phyloP scores from a whole-genome alignment of 2,888 invertebrate genomes.

The Limnephilus auricula region DNA sequence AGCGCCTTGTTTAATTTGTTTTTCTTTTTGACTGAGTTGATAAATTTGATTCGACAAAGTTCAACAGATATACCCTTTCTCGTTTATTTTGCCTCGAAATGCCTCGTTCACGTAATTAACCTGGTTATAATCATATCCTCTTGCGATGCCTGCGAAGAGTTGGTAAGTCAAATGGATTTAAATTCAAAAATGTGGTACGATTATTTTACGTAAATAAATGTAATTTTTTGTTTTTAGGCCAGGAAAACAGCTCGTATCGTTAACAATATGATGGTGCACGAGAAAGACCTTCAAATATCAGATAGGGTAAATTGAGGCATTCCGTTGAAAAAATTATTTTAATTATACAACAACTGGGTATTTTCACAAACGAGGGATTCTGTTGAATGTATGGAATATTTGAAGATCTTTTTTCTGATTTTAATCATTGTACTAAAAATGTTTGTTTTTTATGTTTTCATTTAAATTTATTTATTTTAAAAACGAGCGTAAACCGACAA shows the following conservation, averaged over 20 bases:
- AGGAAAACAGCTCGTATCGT: background rate
- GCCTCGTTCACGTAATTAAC: background rate
- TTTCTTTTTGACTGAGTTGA: background rate
- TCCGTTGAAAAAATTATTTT: background rate
- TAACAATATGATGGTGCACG: background rate
- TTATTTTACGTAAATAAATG: background rate
- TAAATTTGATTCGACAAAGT: background rate
- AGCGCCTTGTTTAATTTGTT: background rate
- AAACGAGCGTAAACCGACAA: too few species aligned
- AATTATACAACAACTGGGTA: too few species aligned
- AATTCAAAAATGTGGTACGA: background rate
- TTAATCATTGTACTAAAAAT: too few species aligned
- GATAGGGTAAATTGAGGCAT: background rate
- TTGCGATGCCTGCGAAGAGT: background rate
- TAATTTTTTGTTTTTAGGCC: background rate
- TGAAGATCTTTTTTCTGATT: too few species aligned
- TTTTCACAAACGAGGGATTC: too few species aligned
- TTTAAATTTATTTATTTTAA: too few species aligned
- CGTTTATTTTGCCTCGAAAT: background rate
- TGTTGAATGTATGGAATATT: too few species aligned
- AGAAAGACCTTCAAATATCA: background rate
- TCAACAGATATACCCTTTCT: background rate
- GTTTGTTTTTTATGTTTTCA: too few species aligned
- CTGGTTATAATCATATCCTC: background rate
- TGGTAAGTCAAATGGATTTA: background rate